Base-by-base conservation (phyloP, 2,888 invertebrate genomes). In the Hypena proboscidalis region DNA sequence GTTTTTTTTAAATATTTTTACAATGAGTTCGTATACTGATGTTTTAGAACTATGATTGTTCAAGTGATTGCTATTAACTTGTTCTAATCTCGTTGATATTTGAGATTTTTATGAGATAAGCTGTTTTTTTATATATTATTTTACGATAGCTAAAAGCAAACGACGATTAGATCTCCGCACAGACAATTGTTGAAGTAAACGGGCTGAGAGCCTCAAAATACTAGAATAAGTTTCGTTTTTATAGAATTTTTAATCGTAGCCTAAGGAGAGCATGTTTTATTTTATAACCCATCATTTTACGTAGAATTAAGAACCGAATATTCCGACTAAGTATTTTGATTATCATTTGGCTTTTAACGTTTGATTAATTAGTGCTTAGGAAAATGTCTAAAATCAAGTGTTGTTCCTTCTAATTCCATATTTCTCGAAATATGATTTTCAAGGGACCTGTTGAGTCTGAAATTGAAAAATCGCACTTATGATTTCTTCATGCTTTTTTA, bases 181-280 rank as follows among this genome's bases (percentile, higher is more conserved):
- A 78, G 76, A 77, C 75, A 79, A 81, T 89, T 89, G 90, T 90
- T 90, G 90, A 83, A 85, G 88, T 89, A 82, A 90, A 86, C 82
- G 40, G 77, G 80, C 77, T 67, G 15, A 62, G 68, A 30, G 77
- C 80, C 80, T 42, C 54, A 54, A 59, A 66, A 57, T 56, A 25
- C 8, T 70, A 71, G 58, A 33, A 43, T 56, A 77, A 79, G 70
- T 73, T 64, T 65, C 46, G 53, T 67, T 67, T 58, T 62, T 54
- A 61, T 59, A 58, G 59, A 51, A 51, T 58, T 73, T 77, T 72
- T 74, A 70, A 77, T 77, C 66, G 47, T 77, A 71, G 67, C 69
- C 60, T 80, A 67, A 61, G 64, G 46, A 60, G 73, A 76, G 89
- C 89, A 89, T 89, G 89, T 87, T 89, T 89, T 89, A 88, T 83